phyloP scores from a whole-genome alignment of 92 coral and sea anemone genomes.

The Porites cylindrica region DNA sequence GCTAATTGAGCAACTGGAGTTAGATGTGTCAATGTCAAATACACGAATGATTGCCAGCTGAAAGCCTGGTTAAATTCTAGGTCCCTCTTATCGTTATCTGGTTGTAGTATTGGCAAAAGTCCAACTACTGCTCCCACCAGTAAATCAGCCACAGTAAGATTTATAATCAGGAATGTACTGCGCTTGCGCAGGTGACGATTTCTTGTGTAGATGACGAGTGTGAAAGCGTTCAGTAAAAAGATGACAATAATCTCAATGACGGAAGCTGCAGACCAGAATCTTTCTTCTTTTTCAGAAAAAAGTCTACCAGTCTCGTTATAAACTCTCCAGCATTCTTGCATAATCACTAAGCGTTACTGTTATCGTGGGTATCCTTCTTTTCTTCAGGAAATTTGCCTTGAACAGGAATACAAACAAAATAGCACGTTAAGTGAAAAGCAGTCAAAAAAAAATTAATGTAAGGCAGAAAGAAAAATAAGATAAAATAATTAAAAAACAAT shows the following conservation, averaged over 20 bases:
- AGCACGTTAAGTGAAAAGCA: too few species aligned
- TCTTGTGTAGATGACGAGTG: not conserved
- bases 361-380: too few species aligned
- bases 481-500: too few species aligned
- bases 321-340: not conserved
- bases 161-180: conserved; percentile 2
- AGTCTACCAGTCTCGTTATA: too few species aligned
- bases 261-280: not conserved
- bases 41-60: not conserved
- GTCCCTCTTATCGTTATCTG: not conserved
- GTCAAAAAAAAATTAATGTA: too few species aligned
- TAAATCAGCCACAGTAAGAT: conserved; percentile 5
- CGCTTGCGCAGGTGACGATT: conserved; percentile 28
- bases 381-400: too few species aligned
- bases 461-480: too few species aligned
- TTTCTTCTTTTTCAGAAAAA: not conserved
- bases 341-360: not conserved
- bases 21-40: not conserved
- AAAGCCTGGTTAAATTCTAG: not conserved
- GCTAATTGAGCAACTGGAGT: not conserved
- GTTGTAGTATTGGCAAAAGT: not conserved
- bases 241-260: not conserved
- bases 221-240: not conserved
- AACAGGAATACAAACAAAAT: too few species aligned
- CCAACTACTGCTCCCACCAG: not conserved